Evolutionary conservation across 2,113 vertebrate species (phyloP).

Genomic region (Toxotes chatareus): DNA sequence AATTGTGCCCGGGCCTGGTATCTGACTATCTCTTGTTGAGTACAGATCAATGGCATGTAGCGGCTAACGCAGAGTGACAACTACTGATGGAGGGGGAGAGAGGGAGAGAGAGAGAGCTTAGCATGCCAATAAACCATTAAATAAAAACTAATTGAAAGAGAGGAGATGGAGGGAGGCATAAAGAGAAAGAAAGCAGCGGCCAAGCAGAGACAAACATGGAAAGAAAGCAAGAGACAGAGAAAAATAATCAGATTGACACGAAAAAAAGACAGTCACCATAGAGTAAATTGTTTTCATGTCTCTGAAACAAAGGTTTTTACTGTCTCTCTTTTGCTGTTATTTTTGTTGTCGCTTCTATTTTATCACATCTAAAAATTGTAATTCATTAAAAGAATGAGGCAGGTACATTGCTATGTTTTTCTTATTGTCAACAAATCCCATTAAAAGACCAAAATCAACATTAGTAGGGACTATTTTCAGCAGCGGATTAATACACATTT

Average conservation of each 20-base stretch:
- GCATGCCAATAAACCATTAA: constrained; percentile 71
- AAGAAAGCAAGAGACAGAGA: constrained; percentile 5
- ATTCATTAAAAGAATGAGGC: neutral
- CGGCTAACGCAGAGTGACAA: constrained; percentile 77
- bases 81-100: constrained; percentile 61
- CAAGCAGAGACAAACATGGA: constrained; percentile 12
- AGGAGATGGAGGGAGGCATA: constrained; percentile 34
- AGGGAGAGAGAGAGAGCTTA: constrained; percentile 22
- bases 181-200: constrained; percentile 5
- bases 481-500: neutral
- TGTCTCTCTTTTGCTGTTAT: constrained; percentile 2
- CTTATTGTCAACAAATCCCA: neutral
- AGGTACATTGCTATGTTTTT: neutral
- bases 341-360: neutral
- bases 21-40: constrained; percentile 76
- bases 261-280: constrained; percentile 18
- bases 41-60: constrained; percentile 76
- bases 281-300: constrained; percentile 18
- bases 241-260: constrained; percentile 21
- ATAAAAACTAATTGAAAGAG: constrained; percentile 73
- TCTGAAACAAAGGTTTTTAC: neutral
- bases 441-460: neutral
- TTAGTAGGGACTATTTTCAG: neutral
- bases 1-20: constrained; percentile 58
- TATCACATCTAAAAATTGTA: constrained; percentile 5